phyloP scores from a whole-genome alignment of 2,888 invertebrate species.

The Biston betularia region DNA sequence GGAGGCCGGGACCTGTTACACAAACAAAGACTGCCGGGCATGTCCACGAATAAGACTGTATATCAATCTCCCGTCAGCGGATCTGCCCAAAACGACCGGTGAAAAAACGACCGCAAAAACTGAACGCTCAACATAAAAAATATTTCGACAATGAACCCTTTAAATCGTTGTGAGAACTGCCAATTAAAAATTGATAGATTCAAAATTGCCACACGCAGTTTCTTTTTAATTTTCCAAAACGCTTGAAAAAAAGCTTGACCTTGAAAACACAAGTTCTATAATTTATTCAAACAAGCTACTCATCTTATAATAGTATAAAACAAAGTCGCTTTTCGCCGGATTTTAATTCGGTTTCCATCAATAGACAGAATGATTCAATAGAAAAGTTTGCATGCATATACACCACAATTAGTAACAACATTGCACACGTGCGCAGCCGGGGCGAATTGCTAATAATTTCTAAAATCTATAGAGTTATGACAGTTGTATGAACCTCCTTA shows the following conservation, averaged over 20 bases:
- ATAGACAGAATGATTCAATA: too few relatives aligned
- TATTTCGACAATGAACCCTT: constrained; percentile 79
- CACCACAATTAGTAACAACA: too few relatives aligned
- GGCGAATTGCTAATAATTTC: not conserved
- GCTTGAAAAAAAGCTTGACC: not conserved
- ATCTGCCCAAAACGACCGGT: constrained; percentile 80
- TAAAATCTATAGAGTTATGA: constrained; percentile 9
- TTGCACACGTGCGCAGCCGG: too few relatives aligned
- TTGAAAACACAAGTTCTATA: not conserved
- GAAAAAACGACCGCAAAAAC: constrained; percentile 79
- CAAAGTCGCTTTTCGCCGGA: too few relatives aligned
- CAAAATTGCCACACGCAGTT: constrained; percentile 37
- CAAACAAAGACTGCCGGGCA: constrained; percentile 83
- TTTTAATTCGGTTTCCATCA: too few relatives aligned
- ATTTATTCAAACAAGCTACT: not conserved
- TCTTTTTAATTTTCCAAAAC: not conserved
- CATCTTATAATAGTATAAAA: too few relatives aligned
- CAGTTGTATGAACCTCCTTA: constrained; percentile 20
- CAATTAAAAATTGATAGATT: constrained; percentile 86
- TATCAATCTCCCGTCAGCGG: constrained; percentile 84
- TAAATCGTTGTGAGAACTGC: constrained; percentile 84
- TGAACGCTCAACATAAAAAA: constrained; percentile 68
- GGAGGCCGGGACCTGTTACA: constrained; percentile 71
- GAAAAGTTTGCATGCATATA: too few relatives aligned
- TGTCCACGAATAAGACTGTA: constrained; percentile 81